Base-by-base conservation (phyloP, 2,888 invertebrate species). In the Mesorhabditis sp. region DNA sequence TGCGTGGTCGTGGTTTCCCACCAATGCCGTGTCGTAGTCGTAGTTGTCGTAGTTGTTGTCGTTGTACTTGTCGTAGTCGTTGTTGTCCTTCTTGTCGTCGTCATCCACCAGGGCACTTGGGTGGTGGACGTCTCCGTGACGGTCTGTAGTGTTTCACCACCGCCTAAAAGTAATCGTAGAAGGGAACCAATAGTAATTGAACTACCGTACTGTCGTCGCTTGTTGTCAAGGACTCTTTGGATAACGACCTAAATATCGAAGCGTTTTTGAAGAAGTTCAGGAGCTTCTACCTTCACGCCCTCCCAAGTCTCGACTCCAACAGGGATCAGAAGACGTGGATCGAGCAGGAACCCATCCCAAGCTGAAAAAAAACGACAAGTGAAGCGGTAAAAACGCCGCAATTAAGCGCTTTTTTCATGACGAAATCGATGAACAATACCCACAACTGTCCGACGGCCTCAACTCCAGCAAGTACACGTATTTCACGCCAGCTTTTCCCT, bases 271-370 rank as follows among this genome's bases (percentile, higher is more conserved):
- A 50, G 13, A 50, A 50, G 13, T 50, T 50, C 13, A 13, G 7
- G 13, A 50, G 2, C 7, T 13, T 13, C 2, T 50, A 83, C 82
- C 70, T 81, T 81, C 7, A 86, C 76, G 10, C 86, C 86, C 64
- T 80, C 83, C 83, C 83, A 85, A 2, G 85, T 83, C 67, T 85
- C 85, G 58, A 76, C 77, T 5, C 79, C 84, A 5, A 83, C 84
- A 13, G 85, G 84, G 15, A 84, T 77, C 58, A 85, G 71, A 67
- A 86, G 82, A 4, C 78, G 75, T 41, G 82, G 76, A 69, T 83
- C 84, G 58, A 85, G 74, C 50, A 86, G 78, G 72, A 85, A 85
- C 4, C 85, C 85, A 67, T 85, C 85, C 83, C 82, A 83, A 42
- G 80, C 83, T 81, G 70, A 69, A 76, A 72, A 44, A 45, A 41